A percentile compares a stretch with the other conserved stretches of the same genome.
Evolutionary conservation across 1,140 invertebrate species (phyloP).

Genomic region (Conus betulinus): DNA sequence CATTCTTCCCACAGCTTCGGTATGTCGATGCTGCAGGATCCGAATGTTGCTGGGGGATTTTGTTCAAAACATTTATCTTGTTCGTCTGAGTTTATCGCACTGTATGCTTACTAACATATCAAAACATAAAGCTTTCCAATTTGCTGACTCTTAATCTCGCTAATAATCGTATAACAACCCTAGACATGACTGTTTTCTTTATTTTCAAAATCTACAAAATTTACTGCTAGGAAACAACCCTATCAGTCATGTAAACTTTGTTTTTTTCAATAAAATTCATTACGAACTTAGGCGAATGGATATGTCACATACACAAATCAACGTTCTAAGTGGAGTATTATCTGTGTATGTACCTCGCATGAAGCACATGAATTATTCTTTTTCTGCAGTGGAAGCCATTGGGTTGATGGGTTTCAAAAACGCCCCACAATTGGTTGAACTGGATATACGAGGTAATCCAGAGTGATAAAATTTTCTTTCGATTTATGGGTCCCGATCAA

Average conservation of each 20-base stretch:
- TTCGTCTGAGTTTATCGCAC: not conserved
- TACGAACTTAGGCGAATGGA: not conserved
- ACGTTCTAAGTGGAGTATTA: not conserved
- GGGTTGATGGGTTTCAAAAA: not conserved
- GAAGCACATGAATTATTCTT: not conserved
- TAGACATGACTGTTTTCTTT: not conserved
- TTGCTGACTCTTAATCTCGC: slow-evolving; percentile 18
- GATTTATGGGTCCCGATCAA: not conserved
- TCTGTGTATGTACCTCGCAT: slow-evolving; percentile 5
- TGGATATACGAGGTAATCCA: not conserved
- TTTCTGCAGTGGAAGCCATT: not conserved
- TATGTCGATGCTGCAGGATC: slow-evolving; percentile 7
- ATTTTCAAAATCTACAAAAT: slow-evolving; percentile 15
- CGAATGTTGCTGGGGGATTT: not conserved
- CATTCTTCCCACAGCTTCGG: not conserved
- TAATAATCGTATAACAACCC: slow-evolving; percentile 15
- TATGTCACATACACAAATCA: not conserved
- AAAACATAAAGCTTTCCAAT: not conserved
- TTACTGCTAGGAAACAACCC: slow-evolving; percentile 31
- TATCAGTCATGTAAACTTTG: not conserved
- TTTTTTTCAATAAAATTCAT: not conserved
- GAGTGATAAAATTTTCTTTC: not conserved
- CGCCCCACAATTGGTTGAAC: not conserved
- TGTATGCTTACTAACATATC: slow-evolving; percentile 8
- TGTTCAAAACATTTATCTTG: not conserved